Evolutionary conservation across 2,113 vertebrate species (phyloP).

Genomic region (Tinamus guttatus): DNA sequence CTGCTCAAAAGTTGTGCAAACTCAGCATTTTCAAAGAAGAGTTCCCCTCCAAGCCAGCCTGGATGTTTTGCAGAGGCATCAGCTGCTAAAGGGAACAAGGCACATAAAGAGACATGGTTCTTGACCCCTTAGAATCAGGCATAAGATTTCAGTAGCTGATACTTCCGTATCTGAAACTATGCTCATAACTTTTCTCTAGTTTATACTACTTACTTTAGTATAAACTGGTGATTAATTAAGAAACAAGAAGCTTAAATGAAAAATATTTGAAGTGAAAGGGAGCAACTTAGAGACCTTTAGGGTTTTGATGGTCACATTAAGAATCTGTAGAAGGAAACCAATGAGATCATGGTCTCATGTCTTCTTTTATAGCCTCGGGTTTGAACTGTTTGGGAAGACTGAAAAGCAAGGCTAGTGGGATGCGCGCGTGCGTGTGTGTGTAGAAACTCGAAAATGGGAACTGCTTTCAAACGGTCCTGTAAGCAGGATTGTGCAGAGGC

Average conservation of each 20-base stretch:
- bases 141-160: not conserved
- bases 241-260: not conserved
- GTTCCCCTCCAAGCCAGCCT: not conserved
- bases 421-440: rapidly evolving
- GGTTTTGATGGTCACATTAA: not conserved
- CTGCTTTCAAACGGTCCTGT: not conserved
- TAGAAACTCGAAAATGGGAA: not conserved
- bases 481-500: not conserved
- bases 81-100: not conserved
- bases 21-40: not conserved
- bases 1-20: not conserved
- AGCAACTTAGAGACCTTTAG: not conserved
- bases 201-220: too few relatives aligned
- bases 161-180: not conserved
- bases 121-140: not conserved
- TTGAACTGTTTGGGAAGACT: not conserved
- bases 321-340: not conserved
- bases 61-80: not conserved
- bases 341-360: not conserved
- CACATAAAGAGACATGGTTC: not conserved
- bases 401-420: not conserved
- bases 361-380: not conserved
- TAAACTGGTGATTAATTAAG: not conserved
- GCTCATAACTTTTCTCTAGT: not conserved
- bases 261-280: not conserved